Percentiles rank a stretch among this genome's conserved stretches.
Conservation (phyloP, 2,797 vertebrate species). For the Anisognathus igniventris region DNA sequence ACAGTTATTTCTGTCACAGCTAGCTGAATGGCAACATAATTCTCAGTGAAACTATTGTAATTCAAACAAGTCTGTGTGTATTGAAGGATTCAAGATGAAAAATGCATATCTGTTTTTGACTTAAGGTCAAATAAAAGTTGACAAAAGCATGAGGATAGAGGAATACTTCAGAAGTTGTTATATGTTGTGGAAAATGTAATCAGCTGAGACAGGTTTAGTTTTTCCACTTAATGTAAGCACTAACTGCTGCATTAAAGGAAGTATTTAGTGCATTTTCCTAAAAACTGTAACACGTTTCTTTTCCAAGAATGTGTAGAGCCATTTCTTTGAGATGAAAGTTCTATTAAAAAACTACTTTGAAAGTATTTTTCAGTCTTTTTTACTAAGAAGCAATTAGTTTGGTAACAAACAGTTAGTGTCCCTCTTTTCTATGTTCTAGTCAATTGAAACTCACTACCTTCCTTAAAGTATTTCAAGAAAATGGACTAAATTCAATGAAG, state of each 20-base stretch:
- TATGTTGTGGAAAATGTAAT: neutral
- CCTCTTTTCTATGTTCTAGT: neutral
- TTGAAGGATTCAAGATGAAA: neutral
- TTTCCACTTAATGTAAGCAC: neutral
- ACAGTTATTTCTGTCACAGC: slow-evolving; percentile 29
- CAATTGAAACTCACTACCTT: neutral
- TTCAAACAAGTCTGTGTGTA: neutral
- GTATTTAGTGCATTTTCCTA: neutral
- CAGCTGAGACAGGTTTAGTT: neutral
- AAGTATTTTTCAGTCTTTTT: neutral
- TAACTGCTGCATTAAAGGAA: neutral
- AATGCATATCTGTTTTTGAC: neutral
- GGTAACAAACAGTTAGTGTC: neutral
- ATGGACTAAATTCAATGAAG: neutral
- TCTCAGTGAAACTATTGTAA: neutral
- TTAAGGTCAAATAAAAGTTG: neutral
- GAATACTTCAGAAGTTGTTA: neutral
- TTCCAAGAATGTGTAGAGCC: neutral
- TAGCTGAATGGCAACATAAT: slow-evolving; percentile 3
- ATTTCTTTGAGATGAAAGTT: neutral
- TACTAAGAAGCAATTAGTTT: neutral
- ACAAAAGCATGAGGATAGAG: neutral
- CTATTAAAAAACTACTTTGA: neutral
- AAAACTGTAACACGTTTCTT: rapidly evolving
- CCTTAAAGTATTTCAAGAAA: neutral